Evolutionary conservation across 23 tunicate genomes (phyloP).

Genomic region (Diplosoma virens): DNA sequence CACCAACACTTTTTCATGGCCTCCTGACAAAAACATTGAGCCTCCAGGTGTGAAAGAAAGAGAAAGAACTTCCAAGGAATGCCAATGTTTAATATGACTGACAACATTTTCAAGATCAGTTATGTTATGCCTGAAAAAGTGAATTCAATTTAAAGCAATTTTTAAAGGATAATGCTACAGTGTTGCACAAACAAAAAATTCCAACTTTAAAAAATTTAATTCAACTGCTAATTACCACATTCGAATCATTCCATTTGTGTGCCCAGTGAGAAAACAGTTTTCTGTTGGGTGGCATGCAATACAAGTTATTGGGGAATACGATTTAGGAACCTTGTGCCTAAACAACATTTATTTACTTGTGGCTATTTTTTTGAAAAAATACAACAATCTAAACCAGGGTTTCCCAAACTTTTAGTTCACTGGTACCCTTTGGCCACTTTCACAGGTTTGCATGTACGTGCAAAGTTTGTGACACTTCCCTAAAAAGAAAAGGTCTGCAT

Average conservation of each 20-base stretch:
- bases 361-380: too few species aligned
- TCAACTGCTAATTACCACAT: too few species aligned
- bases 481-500: too few species aligned
- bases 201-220: not conserved
- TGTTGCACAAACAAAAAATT: not conserved
- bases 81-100: conserved; percentile 64
- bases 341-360: too few species aligned
- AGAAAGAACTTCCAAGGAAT: conserved; percentile 33
- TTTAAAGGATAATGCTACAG: not conserved
- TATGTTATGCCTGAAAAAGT: conserved; percentile 30
- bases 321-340: conserved; percentile 1
- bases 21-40: conserved; percentile 55
- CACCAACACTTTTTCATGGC: conserved; percentile 78
- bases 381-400: too few species aligned
- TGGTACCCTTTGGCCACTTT: too few species aligned
- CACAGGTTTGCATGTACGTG: too few species aligned
- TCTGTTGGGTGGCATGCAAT: conserved; percentile 68
- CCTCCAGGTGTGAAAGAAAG: conserved; percentile 59
- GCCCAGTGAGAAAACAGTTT: conserved; percentile 56
- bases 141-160: not conserved
- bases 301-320: conserved; percentile 50
- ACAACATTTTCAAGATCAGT: not conserved
- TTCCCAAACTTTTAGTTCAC: too few species aligned
- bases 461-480: too few species aligned
- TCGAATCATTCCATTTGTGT: conserved; percentile 53